phyloP scores from a whole-genome alignment of 2,888 invertebrate genomes.

The Chironomus riparius region DNA sequence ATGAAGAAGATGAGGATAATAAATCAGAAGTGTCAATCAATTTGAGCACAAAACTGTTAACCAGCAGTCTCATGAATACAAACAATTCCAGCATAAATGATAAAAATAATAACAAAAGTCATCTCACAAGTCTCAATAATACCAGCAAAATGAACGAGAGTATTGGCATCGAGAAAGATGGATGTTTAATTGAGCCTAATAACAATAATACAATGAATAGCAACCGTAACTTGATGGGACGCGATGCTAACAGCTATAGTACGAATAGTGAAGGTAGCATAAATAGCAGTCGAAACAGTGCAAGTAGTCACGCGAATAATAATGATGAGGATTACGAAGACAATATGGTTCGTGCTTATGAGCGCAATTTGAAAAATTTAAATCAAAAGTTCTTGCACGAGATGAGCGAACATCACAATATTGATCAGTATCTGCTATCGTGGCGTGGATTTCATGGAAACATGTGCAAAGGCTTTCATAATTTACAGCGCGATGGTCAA shows the following conservation, averaged over 20 bases:
- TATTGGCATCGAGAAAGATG: neutral
- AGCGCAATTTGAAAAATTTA: slow-evolving; percentile 22
- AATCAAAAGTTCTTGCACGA: slow-evolving; percentile 24
- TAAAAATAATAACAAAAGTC: slow-evolving; percentile 23
- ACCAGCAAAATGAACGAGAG: neutral
- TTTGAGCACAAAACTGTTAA: slow-evolving; percentile 23
- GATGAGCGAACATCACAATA: slow-evolving; percentile 25
- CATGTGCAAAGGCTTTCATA: slow-evolving; percentile 62
- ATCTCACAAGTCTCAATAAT: slow-evolving; percentile 14
- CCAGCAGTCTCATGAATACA: neutral
- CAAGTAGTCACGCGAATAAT: slow-evolving; percentile 1
- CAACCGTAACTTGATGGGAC: slow-evolving; percentile 14
- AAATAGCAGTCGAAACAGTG: slow-evolving; percentile 7
- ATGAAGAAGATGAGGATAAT: slow-evolving; percentile 7
- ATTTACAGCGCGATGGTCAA: slow-evolving; percentile 61
- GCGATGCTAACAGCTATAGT: neutral
- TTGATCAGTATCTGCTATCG: slow-evolving; percentile 57
- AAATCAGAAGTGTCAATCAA: slow-evolving; percentile 3
- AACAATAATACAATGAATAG: slow-evolving; percentile 16
- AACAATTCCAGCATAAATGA: slow-evolving; percentile 5
- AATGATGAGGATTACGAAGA: slow-evolving; percentile 12
- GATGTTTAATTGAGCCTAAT: neutral
- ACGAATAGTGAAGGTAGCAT: slow-evolving; percentile 1
- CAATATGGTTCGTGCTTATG: slow-evolving; percentile 13
- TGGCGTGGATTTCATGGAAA: slow-evolving; percentile 69